phyloP scores from a whole-genome alignment of 2,888 invertebrate species.

The Ametastegia equiseti region DNA sequence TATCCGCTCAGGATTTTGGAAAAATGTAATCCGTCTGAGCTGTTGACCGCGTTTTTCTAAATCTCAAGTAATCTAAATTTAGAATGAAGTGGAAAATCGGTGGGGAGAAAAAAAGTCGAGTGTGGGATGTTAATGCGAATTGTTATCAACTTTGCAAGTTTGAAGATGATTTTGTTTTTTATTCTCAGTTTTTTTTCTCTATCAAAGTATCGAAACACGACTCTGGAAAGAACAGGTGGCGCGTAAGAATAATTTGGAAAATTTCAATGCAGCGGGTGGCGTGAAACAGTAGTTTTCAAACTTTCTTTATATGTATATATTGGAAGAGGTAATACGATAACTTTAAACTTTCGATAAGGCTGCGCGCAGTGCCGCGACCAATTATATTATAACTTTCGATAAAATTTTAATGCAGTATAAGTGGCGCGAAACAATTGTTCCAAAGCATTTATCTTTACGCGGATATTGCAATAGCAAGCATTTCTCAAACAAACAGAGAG shows the following conservation, averaged over 20 bases:
- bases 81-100: slow-evolving; percentile 2
- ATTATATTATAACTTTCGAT: slow-evolving; percentile 32
- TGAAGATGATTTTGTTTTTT: background rate
- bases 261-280: slow-evolving; percentile 39
- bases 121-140: background rate
- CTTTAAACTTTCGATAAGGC: slow-evolving; percentile 37
- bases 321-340: background rate
- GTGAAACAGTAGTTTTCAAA: slow-evolving; percentile 33
- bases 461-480: background rate
- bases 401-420: slow-evolving; percentile 20
- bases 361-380: background rate
- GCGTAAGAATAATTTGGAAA: slow-evolving; percentile 34
- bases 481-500: slow-evolving; percentile 8
- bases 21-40: background rate
- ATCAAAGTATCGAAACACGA: slow-evolving; percentile 8
- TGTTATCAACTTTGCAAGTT: slow-evolving; percentile 16
- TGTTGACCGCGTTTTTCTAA: background rate
- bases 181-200: background rate
- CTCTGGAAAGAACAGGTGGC: slow-evolving; percentile 33
- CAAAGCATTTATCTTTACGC: background rate
- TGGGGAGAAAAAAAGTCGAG: slow-evolving; percentile 25
- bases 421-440: background rate
- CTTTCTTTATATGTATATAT: slow-evolving; percentile 12
- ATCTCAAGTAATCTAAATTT: background rate
- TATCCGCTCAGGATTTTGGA: background rate